These are phyloP conservation scores for Alentia gelatinosa DNA, from an alignment of 2,888 invertebrate genomes.

Conservation along the genomic window DNA sequence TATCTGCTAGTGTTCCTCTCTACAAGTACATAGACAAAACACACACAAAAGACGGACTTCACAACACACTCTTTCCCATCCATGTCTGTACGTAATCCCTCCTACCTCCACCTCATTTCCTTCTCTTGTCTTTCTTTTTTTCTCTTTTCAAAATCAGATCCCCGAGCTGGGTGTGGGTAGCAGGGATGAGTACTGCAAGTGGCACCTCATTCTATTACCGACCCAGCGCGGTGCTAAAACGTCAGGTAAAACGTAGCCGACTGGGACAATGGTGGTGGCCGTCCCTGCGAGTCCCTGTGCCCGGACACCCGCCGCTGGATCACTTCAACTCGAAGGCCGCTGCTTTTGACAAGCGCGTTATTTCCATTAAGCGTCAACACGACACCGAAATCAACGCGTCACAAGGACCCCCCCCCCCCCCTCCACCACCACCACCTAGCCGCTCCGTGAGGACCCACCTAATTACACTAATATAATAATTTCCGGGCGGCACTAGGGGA, in stretches of 20 bases:
- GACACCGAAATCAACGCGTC: neutral
- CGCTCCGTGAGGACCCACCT: neutral
- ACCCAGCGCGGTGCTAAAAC: neutral
- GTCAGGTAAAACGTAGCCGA: neutral
- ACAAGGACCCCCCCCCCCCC: neutral
- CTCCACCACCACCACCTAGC: too few species aligned
- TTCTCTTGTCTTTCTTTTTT: too few species aligned
- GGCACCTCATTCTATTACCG: neutral
- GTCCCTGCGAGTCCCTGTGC: neutral
- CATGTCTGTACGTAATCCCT: too few species aligned
- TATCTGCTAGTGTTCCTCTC: too few species aligned
- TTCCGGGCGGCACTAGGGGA: neutral
- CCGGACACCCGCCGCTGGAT: neutral
- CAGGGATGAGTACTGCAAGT: neutral
- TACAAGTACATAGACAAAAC: too few species aligned
- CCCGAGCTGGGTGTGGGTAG: too few species aligned
- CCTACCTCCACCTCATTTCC: too few species aligned
- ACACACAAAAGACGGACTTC: too few species aligned
- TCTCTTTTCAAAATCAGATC: too few species aligned
- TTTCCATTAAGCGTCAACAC: conserved; percentile 25
- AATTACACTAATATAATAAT: conserved; percentile 44
- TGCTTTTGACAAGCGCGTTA: conserved; percentile 30
- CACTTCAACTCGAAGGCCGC: neutral
- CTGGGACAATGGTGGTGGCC: neutral
- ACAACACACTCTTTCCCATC: too few species aligned